Evolutionary conservation across 2,797 vertebrate genomes (phyloP).

Genomic region (Picus viridis): DNA sequence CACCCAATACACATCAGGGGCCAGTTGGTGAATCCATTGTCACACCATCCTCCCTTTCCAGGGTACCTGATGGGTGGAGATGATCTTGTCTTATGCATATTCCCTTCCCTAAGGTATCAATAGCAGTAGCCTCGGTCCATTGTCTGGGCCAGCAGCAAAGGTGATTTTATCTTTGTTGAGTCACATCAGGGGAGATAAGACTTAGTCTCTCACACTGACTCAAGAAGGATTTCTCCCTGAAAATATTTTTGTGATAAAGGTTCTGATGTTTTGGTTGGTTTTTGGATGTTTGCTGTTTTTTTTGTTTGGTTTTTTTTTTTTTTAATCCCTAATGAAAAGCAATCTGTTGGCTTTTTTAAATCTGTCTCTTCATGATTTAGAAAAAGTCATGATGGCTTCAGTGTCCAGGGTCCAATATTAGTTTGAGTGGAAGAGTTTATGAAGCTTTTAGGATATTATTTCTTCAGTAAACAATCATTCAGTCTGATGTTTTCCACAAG

Average conservation of each 20-base stretch:
- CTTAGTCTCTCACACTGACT: background rate
- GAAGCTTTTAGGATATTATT: background rate
- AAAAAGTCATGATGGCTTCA: rapidly evolving
- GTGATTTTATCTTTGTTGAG: too few species aligned
- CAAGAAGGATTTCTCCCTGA: background rate
- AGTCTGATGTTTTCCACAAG: background rate
- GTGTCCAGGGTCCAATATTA: background rate
- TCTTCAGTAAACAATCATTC: background rate
- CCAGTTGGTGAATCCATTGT: too few species aligned
- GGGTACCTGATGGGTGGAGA: too few species aligned
- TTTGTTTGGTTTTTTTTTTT: background rate
- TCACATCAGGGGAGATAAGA: too few species aligned
- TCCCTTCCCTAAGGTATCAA: too few species aligned
- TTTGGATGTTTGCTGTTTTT: too few species aligned
- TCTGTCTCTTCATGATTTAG: background rate
- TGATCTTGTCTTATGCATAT: too few species aligned
- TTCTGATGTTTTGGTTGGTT: background rate
- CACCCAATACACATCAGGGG: too few species aligned
- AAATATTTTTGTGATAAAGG: background rate
- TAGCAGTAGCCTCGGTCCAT: too few species aligned
- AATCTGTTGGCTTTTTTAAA: rapidly evolving
- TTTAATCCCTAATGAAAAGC: background rate
- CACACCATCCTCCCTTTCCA: too few species aligned
- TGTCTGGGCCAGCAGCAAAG: too few species aligned
- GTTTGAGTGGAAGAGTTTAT: background rate